These are phyloP conservation scores for Epizoanthus stellaris DNA, from an alignment of 92 coral and sea anemone species.

Conservation along the genomic window DNA sequence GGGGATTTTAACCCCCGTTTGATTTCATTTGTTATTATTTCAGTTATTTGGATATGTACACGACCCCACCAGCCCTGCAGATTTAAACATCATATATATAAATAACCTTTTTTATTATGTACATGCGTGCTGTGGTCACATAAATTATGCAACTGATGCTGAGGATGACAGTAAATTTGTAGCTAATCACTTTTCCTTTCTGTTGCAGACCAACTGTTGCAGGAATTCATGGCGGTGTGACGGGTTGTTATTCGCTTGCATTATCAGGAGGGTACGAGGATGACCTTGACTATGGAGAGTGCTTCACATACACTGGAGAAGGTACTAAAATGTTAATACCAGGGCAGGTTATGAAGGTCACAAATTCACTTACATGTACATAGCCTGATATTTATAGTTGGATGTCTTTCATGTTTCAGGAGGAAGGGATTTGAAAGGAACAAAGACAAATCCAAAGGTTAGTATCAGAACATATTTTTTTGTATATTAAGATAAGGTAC, in stretches of 20 bases:
- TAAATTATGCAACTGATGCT: neutral
- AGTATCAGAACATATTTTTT: too few species aligned
- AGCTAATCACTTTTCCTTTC: neutral
- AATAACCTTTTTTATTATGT: too few species aligned
- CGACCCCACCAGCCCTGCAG: too few species aligned
- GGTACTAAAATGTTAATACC: slow-evolving; percentile 43
- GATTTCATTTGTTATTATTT: too few species aligned
- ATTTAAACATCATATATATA: too few species aligned
- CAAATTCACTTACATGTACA: too few species aligned
- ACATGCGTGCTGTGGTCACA: neutral
- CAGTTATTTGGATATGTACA: too few species aligned
- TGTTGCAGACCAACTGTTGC: slow-evolving; percentile 88
- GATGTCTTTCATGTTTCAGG: slow-evolving; percentile 45
- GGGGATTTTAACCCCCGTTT: too few species aligned
- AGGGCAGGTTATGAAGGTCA: too few species aligned
- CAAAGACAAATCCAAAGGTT: slow-evolving; percentile 87
- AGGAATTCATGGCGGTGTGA: slow-evolving; percentile 94
- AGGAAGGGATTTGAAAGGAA: slow-evolving; percentile 92
- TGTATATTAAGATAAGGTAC: too few species aligned
- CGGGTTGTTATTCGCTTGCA: slow-evolving; percentile 91
- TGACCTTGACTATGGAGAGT: slow-evolving; percentile 91
- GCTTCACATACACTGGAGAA: slow-evolving; percentile 98
- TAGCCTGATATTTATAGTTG: too few species aligned
- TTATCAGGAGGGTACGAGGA: slow-evolving; percentile 98
- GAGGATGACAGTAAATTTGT: neutral